A percentile compares a stretch with the other conserved stretches of the same genome.
phyloP scores from a whole-genome alignment of 2,797 vertebrate species.

The Tamandua tetradactyla region DNA sequence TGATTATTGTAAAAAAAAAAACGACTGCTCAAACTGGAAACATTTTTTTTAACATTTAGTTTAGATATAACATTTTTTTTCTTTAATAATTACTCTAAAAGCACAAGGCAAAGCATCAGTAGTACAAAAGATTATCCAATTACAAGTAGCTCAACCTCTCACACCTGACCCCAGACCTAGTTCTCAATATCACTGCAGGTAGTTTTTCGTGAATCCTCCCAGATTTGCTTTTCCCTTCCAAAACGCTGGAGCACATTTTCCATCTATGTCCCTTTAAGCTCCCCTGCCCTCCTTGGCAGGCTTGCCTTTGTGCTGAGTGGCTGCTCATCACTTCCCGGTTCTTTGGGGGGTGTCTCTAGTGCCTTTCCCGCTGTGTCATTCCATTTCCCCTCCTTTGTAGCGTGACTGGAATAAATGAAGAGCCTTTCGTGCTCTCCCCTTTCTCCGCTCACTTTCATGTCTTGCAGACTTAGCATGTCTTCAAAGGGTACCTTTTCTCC shows the following conservation, averaged over 20 bases:
- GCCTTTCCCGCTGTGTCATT: too few species aligned
- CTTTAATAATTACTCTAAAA: background rate
- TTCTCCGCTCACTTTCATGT: too few species aligned
- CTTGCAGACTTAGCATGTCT: too few species aligned
- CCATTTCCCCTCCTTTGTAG: too few species aligned
- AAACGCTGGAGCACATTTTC: background rate
- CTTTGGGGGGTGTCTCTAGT: too few species aligned
- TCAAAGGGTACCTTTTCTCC: too few species aligned
- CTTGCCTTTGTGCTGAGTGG: background rate
- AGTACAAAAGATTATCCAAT: background rate
- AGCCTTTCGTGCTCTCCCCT: too few species aligned
- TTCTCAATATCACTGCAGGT: background rate
- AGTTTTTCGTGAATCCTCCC: background rate
- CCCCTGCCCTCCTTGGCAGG: background rate
- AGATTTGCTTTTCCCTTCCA: conserved; percentile 33
- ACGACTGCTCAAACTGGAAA: background rate
- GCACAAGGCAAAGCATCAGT: background rate
- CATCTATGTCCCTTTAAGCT: background rate
- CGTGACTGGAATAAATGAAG: too few species aligned
- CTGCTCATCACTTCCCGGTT: too few species aligned
- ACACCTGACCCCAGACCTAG: background rate
- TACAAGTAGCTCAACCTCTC: background rate
- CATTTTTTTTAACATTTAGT: background rate
- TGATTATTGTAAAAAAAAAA: conserved; percentile 26
- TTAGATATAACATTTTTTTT: background rate